Evolutionary conservation across 2,797 vertebrate species (phyloP).

Genomic region (Scarus forsteni): DNA sequence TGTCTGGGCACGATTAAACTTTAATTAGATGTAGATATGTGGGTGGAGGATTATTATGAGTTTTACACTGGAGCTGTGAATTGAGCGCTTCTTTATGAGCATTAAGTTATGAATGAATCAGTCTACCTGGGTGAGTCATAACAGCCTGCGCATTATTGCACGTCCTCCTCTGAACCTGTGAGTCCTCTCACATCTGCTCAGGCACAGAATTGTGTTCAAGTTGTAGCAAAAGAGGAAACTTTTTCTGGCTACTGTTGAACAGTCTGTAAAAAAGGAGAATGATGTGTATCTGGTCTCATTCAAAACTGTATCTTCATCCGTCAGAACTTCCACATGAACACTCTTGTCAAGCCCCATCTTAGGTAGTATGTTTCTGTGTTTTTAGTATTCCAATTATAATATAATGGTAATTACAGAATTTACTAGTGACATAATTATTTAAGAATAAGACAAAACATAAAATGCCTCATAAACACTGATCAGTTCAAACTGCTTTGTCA

Average conservation of each 20-base stretch:
- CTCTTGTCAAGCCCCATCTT: too few relatives aligned
- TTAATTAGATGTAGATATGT: slow-evolving; percentile 50
- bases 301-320: neutral
- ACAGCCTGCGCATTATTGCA: slow-evolving; percentile 19
- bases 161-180: slow-evolving; percentile 51
- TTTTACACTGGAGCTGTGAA: slow-evolving; percentile 27
- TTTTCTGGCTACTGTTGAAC: neutral
- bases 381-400: too few relatives aligned
- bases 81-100: slow-evolving; percentile 49
- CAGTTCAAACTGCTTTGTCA: too few relatives aligned
- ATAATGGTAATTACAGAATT: too few relatives aligned
- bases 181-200: slow-evolving; percentile 32
- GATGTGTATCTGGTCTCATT: slow-evolving; percentile 17
- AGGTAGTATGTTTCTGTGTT: too few relatives aligned
- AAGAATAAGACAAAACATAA: too few relatives aligned
- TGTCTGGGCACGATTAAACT: slow-evolving; percentile 42
- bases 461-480: too few relatives aligned
- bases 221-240: neutral
- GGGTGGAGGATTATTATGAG: slow-evolving; percentile 48
- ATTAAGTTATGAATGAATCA: slow-evolving; percentile 62
- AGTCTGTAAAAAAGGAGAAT: neutral
- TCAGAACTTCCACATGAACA: too few relatives aligned
- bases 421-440: too few relatives aligned
- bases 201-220: slow-evolving; percentile 15
- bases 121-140: slow-evolving; percentile 61